Evolutionary conservation across 2,797 vertebrate genomes (phyloP), one percentile per base, ranked within the genome.

Genomic region (Myoxocephalus aenaeus): DNA sequence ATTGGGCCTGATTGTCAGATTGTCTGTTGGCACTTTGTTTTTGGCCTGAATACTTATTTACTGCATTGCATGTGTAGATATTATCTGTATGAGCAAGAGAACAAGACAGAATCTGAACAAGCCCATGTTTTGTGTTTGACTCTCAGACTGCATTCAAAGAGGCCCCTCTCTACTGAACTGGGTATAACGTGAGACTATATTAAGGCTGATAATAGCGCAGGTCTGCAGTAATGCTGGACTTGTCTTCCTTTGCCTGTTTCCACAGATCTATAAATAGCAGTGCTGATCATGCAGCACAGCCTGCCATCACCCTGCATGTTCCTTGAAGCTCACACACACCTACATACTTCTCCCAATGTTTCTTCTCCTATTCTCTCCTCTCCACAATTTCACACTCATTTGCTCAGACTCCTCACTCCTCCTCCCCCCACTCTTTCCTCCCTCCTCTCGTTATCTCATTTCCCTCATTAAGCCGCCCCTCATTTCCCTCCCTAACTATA

Each of bases 191-290:
- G 68, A 58, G 40, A 34, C 65, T 58, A 53, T 67, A 66, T 75
- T 51, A 66, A 27, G 75, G 69, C 77, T 80, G 77, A 85, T 79
- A 80, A 77, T 38, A 62, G 46, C 46, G 18, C 46, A 48, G 46
- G 46, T 79, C 79, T 84, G 83, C 83, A 87, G 90, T 84, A 85
- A 75, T 75, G 75, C 67, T 82, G 80, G 80, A 73, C 53, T 59
- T 66, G 63, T 81, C 90, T 83, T 92, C 88, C 85, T 83, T 83
- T 86, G 89, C 89, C 85, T 93, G n/a, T 92, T 94, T 94, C 93
- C 90, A 85, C 48, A 87, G 56, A 75, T 86, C 93, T 94, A 93
- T 93, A 92, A 95, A 94, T 93, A 94, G 88, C 81, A 73, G 77
- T 89, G 91, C 89, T 91, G 90, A 90, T 89, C 83, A 84, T 80